These are phyloP conservation scores for Chelmon rostratus DNA, from an alignment of 2,797 vertebrate genomes.

Conservation along the genomic window DNA sequence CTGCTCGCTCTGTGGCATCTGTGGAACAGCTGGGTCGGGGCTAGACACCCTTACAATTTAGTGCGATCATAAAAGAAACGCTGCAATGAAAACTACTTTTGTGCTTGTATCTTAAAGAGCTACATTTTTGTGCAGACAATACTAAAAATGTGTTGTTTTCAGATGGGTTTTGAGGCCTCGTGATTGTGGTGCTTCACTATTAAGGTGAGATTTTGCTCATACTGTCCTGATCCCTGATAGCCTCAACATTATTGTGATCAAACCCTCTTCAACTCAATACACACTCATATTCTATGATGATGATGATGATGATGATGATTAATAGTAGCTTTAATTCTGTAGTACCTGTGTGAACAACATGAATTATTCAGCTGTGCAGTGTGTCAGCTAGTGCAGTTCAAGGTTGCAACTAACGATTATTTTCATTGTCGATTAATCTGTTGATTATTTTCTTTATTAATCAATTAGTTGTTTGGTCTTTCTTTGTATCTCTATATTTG, in stretches of 20 bases:
- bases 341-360: background rate
- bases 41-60: background rate
- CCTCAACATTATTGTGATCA: background rate
- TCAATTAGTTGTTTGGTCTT: too few species aligned
- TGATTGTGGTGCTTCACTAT: background rate
- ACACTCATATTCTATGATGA: too few species aligned
- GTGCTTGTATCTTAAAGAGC: background rate
- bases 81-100: background rate
- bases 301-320: too few species aligned
- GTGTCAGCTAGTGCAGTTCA: background rate
- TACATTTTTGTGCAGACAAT: background rate
- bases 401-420: too few species aligned
- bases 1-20: background rate
- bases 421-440: too few species aligned
- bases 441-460: too few species aligned
- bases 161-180: background rate
- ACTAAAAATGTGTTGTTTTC: background rate
- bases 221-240: background rate
- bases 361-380: conserved; percentile 1
- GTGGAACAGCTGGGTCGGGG: background rate
- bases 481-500: too few species aligned
- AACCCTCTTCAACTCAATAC: background rate
- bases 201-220: background rate
- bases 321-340: background rate
- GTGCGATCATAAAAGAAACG: background rate